Evolutionary conservation across 2,797 vertebrate species (phyloP).

Genomic region (Hafferia zeledoni): DNA sequence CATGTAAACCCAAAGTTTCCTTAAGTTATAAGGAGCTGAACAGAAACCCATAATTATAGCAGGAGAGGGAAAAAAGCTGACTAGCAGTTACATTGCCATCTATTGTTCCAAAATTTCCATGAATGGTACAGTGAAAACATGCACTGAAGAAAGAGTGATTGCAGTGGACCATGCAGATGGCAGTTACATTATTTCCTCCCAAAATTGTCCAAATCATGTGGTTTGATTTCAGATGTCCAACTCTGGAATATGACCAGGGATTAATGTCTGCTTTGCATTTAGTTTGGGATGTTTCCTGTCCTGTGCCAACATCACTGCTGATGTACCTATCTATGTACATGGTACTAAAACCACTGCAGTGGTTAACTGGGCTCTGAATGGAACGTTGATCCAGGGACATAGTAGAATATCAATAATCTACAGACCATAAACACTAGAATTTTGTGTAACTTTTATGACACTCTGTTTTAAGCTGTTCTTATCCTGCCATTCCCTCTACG

Average conservation of each 20-base stretch:
- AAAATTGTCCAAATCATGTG: not conserved
- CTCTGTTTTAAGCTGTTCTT: not conserved
- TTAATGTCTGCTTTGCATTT: not conserved
- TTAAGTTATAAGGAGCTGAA: not conserved
- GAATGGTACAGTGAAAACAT: not conserved
- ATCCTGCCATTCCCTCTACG: not conserved
- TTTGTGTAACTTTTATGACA: not conserved
- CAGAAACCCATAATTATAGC: not conserved
- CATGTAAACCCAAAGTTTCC: not conserved
- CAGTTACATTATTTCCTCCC: not conserved
- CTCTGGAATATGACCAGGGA: not conserved
- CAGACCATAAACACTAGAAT: not conserved
- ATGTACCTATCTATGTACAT: not conserved
- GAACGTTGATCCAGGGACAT: not conserved
- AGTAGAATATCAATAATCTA: not conserved
- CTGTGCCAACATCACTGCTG: not conserved
- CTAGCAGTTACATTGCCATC: not conserved
- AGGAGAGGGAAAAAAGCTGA: not conserved
- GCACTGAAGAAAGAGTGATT: not conserved
- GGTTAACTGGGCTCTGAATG: not conserved
- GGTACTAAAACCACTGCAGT: not conserved
- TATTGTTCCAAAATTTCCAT: not conserved
- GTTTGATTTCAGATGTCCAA: not conserved
- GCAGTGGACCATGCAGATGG: not conserved
- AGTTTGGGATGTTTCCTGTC: not conserved